Evolutionary conservation across 2,113 vertebrate species (phyloP), one percentile per base, ranked within the genome.

Genomic region (Heptranchias perlo): DNA sequence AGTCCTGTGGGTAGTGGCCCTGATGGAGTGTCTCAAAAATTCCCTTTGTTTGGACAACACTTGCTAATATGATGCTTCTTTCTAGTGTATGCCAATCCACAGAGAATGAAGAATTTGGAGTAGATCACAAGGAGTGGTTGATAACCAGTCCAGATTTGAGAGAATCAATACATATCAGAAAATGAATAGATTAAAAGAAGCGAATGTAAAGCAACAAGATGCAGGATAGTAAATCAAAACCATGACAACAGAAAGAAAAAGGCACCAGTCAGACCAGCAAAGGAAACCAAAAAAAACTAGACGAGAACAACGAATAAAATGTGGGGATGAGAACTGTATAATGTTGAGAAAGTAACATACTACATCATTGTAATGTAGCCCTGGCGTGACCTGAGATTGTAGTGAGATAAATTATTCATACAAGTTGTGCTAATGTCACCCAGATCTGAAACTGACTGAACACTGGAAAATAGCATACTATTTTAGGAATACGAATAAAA

Each of bases 281-380:
- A 52, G 87, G 87, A 91, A 61, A n/a, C 31, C 31, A 58, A 91
- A 89, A 89, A 91, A 52, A 61, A n/a, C 52, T 91, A 13, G 44
- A 61, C n/a, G 31, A 54, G 4, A 58, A 58, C 28, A 91, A 35
- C 52, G 13, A 91, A 14, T 54, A 54, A 91, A 52, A 61, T 91
- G 28, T 91, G 31, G 18, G 28, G 61, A 91, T 58, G 31, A 58
- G 54, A 91, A 91, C 52, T 31, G 28, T 58, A 31, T 52, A 89
- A 4, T 86, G 82, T 86, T 89, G 86, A 89, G 86, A 89, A 91
- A 58, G 52, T 91, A 91, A 91, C 31, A 58, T 35, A 58, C 84
- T 52, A 52, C 54, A 58, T 31, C 13, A 58, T 91, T 61, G 25
- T 35, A 91, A 14, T 91, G 87, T 91, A 54, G 87, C 87, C 87